Evolutionary conservation across 2,113 vertebrate genomes (phyloP).

Genomic region (Barnardius zonarius): DNA sequence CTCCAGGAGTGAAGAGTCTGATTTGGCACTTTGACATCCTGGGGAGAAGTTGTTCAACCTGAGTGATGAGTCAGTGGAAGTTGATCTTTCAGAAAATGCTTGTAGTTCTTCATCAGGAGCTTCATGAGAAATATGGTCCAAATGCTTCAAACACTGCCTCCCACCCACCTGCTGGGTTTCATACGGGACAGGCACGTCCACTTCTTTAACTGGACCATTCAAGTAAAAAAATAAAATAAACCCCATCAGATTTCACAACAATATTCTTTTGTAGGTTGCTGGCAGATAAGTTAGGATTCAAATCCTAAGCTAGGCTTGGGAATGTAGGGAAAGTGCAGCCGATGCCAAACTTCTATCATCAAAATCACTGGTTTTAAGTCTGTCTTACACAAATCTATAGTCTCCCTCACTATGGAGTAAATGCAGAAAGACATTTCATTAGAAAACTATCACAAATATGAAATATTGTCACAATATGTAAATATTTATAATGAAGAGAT

Average conservation of each 20-base stretch:
- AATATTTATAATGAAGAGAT: constrained; percentile 19
- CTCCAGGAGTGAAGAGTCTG: constrained; percentile 33
- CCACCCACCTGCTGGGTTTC: not conserved
- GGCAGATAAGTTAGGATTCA: not conserved
- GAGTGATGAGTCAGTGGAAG: not conserved
- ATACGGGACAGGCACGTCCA: not conserved
- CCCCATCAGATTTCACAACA: not conserved
- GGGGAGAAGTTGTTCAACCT: not conserved
- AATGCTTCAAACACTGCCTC: not conserved
- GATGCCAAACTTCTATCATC: not conserved
- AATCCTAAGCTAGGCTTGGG: not conserved
- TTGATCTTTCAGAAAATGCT: not conserved
- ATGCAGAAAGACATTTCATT: not conserved
- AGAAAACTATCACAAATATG: not conserved
- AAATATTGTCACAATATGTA: not conserved
- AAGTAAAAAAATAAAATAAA: not conserved
- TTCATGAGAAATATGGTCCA: not conserved
- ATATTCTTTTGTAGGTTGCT: not conserved
- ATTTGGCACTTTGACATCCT: not conserved
- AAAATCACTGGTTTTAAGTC: not conserved
- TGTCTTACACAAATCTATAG: not conserved
- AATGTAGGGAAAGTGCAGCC: not conserved
- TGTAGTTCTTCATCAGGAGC: not conserved
- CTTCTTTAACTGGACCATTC: not conserved
- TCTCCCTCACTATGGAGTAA: not conserved